phyloP scores from a whole-genome alignment of 2,888 invertebrate genomes.

The Cheilosia impressa region DNA sequence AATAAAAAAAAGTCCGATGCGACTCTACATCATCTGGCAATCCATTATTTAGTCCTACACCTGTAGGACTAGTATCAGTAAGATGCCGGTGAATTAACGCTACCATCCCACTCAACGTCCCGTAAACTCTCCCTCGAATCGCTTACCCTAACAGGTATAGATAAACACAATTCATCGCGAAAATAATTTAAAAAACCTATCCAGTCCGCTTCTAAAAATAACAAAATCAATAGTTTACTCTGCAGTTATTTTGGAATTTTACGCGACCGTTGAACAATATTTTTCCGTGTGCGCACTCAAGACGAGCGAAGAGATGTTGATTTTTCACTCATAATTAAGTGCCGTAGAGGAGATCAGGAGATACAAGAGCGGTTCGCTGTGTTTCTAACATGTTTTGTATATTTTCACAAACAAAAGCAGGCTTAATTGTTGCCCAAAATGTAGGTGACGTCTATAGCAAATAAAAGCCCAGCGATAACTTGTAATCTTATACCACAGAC shows the following conservation, averaged over 20 bases:
- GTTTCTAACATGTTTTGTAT: neutral
- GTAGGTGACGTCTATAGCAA: no score
- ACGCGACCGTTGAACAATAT: slow-evolving; percentile 46
- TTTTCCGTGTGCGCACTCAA: slow-evolving; percentile 30
- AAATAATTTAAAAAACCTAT: slow-evolving; percentile 8
- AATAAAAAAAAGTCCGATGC: no score
- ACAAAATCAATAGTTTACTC: slow-evolving; percentile 52
- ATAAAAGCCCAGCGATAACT: no score
- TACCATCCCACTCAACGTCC: neutral
- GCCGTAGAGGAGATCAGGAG: neutral
- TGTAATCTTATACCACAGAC: no score
- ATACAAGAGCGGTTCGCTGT: slow-evolving; percentile 5
- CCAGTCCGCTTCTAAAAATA: slow-evolving; percentile 35
- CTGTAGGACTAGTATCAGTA: no score
- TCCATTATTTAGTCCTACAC: no score
- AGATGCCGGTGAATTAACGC: no score
- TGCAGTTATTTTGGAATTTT: slow-evolving; percentile 60
- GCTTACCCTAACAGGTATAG: slow-evolving; percentile 2
- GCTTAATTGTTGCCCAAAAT: no score
- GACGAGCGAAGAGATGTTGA: slow-evolving; percentile 39
- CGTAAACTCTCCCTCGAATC: slow-evolving; percentile 9
- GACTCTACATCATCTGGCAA: no score
- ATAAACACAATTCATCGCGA: slow-evolving; percentile 1
- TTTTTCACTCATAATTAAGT: slow-evolving; percentile 58
- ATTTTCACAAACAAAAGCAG: no score